Evolutionary conservation across 2,888 invertebrate genomes (phyloP).

Genomic region (Bombyx huttoni): DNA sequence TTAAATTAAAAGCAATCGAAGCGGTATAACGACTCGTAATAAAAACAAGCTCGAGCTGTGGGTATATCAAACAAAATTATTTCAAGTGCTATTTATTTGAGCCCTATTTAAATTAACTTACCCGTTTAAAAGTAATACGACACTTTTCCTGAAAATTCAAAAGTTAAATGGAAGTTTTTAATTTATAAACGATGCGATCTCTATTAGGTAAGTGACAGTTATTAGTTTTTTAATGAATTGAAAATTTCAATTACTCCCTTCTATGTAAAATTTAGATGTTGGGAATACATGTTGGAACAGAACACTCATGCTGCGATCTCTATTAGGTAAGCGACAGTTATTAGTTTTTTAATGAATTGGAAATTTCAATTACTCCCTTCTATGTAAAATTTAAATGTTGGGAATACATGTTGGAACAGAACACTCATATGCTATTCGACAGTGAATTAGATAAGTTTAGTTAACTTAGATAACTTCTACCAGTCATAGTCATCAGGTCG

Average conservation of each 20-base stretch:
- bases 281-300: constrained; percentile 94
- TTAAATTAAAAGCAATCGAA: constrained; percentile 48
- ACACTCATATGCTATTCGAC: constrained; percentile 89
- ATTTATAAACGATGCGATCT: too few relatives aligned
- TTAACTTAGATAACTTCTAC: constrained; percentile 83
- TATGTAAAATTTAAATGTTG: constrained; percentile 86
- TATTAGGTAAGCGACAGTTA: too few relatives aligned
- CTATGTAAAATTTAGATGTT: constrained; percentile 83
- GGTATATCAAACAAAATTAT: constrained; percentile 1
- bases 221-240: too few relatives aligned
- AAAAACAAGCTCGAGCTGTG: not conserved
- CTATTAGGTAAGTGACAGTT: too few relatives aligned
- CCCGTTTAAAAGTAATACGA: too few relatives aligned
- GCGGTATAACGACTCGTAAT: constrained; percentile 28
- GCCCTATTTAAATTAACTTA: constrained; percentile 1
- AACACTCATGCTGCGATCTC: constrained; percentile 89
- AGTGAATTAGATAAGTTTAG: constrained; percentile 92
- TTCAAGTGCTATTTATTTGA: constrained; percentile 14
- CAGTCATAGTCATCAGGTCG: too few relatives aligned
- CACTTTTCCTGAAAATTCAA: too few relatives aligned
- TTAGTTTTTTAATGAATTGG: too few relatives aligned
- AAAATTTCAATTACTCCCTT: too few relatives aligned
- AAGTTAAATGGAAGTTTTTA: too few relatives aligned
- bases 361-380: too few relatives aligned
- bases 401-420: constrained; percentile 94